Evolutionary conservation across 2,797 vertebrate genomes (phyloP).

Genomic region (Atherinosoma microstoma): DNA sequence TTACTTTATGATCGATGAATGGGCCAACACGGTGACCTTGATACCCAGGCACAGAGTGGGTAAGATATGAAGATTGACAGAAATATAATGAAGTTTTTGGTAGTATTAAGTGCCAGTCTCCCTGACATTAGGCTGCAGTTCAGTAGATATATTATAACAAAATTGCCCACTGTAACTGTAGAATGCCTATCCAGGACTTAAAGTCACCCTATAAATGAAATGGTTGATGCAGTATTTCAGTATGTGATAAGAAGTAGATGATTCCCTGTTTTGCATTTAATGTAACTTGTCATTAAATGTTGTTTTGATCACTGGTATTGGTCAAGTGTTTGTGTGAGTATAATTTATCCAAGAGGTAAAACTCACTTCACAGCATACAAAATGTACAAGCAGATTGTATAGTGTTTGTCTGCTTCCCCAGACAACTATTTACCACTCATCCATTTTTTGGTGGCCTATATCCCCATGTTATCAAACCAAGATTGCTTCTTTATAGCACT

Average conservation of each 20-base stretch:
- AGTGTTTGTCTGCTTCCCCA: conserved; percentile 44
- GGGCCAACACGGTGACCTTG: conserved; percentile 63
- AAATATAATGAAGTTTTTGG: conserved; percentile 76
- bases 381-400: conserved; percentile 17
- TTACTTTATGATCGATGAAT: conserved; percentile 10
- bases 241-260: conserved; percentile 38
- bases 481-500: conserved; percentile 83
- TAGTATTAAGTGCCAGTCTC: conserved; percentile 70
- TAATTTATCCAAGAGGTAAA: conserved; percentile 42
- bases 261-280: conserved; percentile 17
- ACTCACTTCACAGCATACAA: conserved; percentile 31
- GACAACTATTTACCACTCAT: conserved; percentile 68
- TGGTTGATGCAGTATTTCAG: conserved; percentile 35
- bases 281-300: conserved; percentile 30
- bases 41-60: conserved; percentile 38
- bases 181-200: conserved; percentile 42
- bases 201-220: conserved; percentile 58
- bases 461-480: conserved; percentile 68
- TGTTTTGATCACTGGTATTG: conserved; percentile 24
- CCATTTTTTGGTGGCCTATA: conserved; percentile 67
- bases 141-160: conserved; percentile 57
- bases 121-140: conserved; percentile 65
- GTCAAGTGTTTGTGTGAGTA: conserved; percentile 30
- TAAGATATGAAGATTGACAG: conserved; percentile 76
- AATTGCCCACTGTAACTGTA: conserved; percentile 58